These are phyloP conservation scores for Simalia tracyae DNA, from an alignment of 2,797 vertebrate genomes.

Conservation along the genomic window DNA sequence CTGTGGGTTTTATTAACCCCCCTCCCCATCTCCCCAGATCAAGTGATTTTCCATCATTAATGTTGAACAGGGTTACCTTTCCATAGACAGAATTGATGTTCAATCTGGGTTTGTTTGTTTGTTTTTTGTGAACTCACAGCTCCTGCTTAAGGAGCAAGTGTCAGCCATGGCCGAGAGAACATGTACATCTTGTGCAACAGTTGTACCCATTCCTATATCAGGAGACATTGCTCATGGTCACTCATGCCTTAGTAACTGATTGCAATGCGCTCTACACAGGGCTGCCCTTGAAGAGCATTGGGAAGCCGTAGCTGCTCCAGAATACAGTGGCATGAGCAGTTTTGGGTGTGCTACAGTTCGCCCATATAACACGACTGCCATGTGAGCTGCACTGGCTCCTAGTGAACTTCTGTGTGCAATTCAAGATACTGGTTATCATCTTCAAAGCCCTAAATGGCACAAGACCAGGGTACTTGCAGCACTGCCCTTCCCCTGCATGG, in stretches of 20 bases:
- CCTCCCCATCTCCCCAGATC: too few relatives aligned
- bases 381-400: neutral
- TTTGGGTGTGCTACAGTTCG: neutral
- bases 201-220: neutral
- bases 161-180: neutral
- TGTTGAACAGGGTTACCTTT: too few relatives aligned
- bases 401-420: neutral
- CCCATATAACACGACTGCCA: neutral
- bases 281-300: neutral
- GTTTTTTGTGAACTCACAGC: neutral
- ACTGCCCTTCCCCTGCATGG: neutral
- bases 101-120: neutral
- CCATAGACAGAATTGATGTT: neutral
- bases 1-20: too few relatives aligned
- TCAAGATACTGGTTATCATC: neutral
- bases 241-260: too few relatives aligned
- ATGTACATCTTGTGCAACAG: neutral
- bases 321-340: neutral
- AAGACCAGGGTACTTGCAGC: neutral
- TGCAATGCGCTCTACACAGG: neutral
- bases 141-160: neutral
- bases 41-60: too few relatives aligned
- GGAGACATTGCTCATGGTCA: neutral
- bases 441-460: neutral
- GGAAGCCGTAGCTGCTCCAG: neutral